Evolutionary conservation across 1,140 invertebrate genomes (phyloP).

Genomic region (Neuroterus valhalla): DNA sequence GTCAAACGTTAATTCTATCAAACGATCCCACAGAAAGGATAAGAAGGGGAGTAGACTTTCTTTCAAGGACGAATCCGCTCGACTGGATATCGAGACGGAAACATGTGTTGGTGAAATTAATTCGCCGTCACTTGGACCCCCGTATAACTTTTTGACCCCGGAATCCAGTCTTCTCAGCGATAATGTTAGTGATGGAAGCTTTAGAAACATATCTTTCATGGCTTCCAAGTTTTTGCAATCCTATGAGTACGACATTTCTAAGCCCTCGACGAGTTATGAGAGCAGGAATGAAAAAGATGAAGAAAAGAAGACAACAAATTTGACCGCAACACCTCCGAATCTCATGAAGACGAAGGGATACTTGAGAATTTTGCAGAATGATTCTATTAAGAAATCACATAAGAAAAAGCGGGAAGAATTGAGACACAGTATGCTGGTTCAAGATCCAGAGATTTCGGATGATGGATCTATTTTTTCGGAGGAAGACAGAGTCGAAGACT

Average conservation of each 20-base stretch:
- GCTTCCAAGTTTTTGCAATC: conserved; percentile 15
- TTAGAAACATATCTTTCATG: conserved; percentile 39
- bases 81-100: neutral
- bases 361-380: conserved; percentile 54
- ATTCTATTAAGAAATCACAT: conserved; percentile 66
- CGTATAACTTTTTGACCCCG: neutral
- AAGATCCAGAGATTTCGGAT: conserved; percentile 58
- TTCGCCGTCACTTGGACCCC: neutral
- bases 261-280: conserved; percentile 54
- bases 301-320: neutral
- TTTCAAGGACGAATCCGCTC: neutral
- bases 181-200: conserved; percentile 35
- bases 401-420: conserved; percentile 60
- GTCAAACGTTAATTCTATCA: conserved; percentile 62
- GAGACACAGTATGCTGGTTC: conserved; percentile 39
- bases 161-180: conserved; percentile 9
- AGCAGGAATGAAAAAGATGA: neutral
- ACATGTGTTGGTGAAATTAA: neutral
- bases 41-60: conserved; percentile 45
- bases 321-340: conserved; percentile 61
- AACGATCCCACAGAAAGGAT: conserved; percentile 68
- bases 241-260: conserved; percentile 38
- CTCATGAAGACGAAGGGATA: conserved; percentile 53
- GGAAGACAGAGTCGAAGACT: conserved; percentile 50
- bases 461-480: conserved; percentile 68